Base-by-base conservation (phyloP, 2,797 vertebrate genomes). In the Sebastes hopkinsi region DNA sequence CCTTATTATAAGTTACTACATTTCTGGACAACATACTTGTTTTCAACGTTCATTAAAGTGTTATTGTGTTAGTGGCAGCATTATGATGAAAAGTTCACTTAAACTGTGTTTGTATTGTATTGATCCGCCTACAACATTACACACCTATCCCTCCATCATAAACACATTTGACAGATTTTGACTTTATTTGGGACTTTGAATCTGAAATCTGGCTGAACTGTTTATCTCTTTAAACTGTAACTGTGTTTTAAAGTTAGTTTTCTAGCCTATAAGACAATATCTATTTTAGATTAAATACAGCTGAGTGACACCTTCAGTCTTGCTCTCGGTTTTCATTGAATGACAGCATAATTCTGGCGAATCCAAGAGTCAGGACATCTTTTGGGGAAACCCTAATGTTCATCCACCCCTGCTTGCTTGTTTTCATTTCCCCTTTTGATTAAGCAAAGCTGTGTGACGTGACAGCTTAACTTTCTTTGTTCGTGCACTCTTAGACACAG, bases 351-450 rank as follows among this genome's bases (percentile, higher is more conserved):
- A 58, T 72, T 71, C 42, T 50, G 79, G 69, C 71, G 82, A 92
- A 87, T 88, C 85, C 80, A 88, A 67, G 60, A 80, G 52, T 66
- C 60, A 58, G 67, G 85, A 67, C 70, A 67, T 79, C 7, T 79
- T 61, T 79, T 88, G 89, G 90, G 90, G 91, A 93, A 93, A 86
- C 88, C 91, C 92, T 92, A 20, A 81, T 67, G 29, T 38, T 67
- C 75, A 85, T 75, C 75, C 90, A 79, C 80, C 85, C 79, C 23
- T 54, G 23, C 70, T 77, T 13, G 1, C 58, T 72, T 86, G 64
- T 82, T 93, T 84, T 94, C 92, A 85, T 77, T 93, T 94, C 91
- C 87, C 79, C 68, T 90, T 92, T 89, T 75, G 11, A 74, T 55
- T 71, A 72, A 46, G 66, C 66, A 70, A 58, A 61, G 16, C 59